Conservation (phyloP, 1,140 invertebrate genomes). For the Drosophila bocki region DNA sequence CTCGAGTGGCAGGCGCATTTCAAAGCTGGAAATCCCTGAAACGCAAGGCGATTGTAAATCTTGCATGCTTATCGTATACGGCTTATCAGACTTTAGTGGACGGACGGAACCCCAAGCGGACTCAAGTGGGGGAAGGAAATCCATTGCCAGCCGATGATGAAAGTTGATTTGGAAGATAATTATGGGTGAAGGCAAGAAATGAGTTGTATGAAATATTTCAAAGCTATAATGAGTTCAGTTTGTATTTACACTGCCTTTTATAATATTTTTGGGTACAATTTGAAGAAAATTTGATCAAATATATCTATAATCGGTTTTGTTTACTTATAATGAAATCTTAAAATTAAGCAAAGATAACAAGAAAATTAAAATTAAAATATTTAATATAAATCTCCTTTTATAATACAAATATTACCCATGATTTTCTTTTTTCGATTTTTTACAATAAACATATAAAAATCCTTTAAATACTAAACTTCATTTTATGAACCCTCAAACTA, state of each 20-base stretch:
- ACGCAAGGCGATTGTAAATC: constrained; percentile 68
- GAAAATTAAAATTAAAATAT: too few relatives aligned
- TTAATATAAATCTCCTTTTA: background rate
- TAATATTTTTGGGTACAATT: background rate
- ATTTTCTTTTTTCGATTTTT: background rate
- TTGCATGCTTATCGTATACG: constrained; percentile 59
- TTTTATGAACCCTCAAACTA: background rate
- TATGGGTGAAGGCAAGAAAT: background rate
- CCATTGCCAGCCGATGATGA: constrained; percentile 25
- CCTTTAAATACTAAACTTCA: background rate
- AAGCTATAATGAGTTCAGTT: background rate
- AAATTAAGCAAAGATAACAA: too few relatives aligned
- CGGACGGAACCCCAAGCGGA: constrained; percentile 13
- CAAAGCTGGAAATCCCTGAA: constrained; percentile 61
- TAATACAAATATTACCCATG: background rate
- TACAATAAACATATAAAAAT: background rate
- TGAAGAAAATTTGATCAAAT: background rate
- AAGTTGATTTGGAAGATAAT: constrained; percentile 35
- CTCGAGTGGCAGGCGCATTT: constrained; percentile 67
- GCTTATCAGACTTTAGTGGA: constrained; percentile 58
- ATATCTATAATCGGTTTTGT: background rate
- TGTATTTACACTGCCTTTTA: background rate
- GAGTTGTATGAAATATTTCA: background rate
- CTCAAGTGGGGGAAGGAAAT: constrained; percentile 25
- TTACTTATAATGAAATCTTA: too few relatives aligned